Evolutionary conservation across 2,888 invertebrate genomes (phyloP).

Genomic region (Synergus itoensis): DNA sequence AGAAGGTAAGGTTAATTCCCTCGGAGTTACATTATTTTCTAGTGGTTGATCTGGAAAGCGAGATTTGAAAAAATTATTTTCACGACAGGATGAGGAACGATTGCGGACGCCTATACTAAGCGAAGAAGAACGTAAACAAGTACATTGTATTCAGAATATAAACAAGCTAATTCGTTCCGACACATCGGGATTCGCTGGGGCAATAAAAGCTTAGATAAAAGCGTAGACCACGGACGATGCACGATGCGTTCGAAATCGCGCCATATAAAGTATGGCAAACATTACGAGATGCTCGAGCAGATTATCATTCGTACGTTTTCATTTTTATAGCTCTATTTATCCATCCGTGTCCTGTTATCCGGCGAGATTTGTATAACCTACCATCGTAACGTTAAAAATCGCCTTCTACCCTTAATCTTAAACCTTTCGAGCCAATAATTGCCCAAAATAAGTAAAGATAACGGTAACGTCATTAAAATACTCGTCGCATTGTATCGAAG

Average conservation of each 20-base stretch:
- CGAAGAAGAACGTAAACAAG: constrained; percentile 40
- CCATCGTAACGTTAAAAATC: neutral
- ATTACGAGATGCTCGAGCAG: constrained; percentile 37
- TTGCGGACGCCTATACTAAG: constrained; percentile 20
- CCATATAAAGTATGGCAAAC: constrained; percentile 49
- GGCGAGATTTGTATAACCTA: constrained; percentile 5
- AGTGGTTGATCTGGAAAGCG: constrained; percentile 7
- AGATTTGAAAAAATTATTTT: constrained; percentile 39
- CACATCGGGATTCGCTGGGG: constrained; percentile 51
- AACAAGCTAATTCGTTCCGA: constrained; percentile 41
- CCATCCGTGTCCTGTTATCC: constrained; percentile 48
- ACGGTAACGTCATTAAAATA: too few species aligned
- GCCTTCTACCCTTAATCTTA: neutral
- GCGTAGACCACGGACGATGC: constrained; percentile 40
- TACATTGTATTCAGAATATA: constrained; percentile 41
- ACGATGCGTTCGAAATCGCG: constrained; percentile 45
- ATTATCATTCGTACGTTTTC: constrained; percentile 53
- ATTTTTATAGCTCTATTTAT: constrained; percentile 55
- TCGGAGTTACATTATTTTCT: neutral
- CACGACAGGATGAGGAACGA: constrained; percentile 33
- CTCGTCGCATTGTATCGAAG: too few species aligned
- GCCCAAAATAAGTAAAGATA: too few species aligned
- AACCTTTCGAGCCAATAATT: neutral
- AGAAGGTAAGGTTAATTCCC: neutral
- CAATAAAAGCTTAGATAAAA: constrained; percentile 57